Conservation (phyloP, 2,888 invertebrate genomes). For the Selenia dentaria region DNA sequence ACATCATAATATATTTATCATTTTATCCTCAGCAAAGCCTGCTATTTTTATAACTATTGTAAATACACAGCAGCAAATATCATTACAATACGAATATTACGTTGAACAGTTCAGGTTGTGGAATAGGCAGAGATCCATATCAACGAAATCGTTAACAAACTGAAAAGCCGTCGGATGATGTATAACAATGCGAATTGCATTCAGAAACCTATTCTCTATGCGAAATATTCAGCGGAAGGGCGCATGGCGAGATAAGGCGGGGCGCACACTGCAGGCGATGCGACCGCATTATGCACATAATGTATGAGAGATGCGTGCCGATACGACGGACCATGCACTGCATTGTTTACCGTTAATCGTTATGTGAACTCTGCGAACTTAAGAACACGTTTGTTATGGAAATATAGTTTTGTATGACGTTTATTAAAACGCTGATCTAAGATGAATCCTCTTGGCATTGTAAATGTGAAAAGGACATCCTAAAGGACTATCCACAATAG, state of each 20-base stretch:
- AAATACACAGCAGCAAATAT: not conserved
- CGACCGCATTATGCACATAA: conserved; percentile 35
- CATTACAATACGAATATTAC: conserved; percentile 6
- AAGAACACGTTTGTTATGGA: conserved; percentile 15
- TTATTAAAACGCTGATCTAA: conserved; percentile 2
- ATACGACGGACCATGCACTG: conserved; percentile 25
- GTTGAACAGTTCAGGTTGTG: conserved; percentile 15
- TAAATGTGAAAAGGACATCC: too few relatives aligned
- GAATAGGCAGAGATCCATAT: conserved; percentile 15
- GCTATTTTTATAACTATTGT: too few relatives aligned
- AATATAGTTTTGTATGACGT: not conserved
- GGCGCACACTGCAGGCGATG: conserved; percentile 23
- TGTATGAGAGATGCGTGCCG: conserved; percentile 37
- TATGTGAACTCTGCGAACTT: conserved; percentile 12
- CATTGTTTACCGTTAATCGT: conserved; percentile 22
- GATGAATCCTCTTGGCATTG: not conserved
- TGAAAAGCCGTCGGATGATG: conserved; percentile 12
- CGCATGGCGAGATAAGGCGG: conserved; percentile 23
- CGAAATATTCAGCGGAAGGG: conserved; percentile 27
- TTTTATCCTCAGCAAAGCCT: too few relatives aligned
- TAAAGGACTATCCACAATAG: too few relatives aligned
- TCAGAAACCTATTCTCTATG: conserved; percentile 22
- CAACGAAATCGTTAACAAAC: conserved; percentile 14
- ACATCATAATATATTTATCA: too few relatives aligned
- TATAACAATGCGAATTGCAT: conserved; percentile 29